Base-by-base conservation (phyloP, 2,888 invertebrate genomes). In the Andrena fulva region DNA sequence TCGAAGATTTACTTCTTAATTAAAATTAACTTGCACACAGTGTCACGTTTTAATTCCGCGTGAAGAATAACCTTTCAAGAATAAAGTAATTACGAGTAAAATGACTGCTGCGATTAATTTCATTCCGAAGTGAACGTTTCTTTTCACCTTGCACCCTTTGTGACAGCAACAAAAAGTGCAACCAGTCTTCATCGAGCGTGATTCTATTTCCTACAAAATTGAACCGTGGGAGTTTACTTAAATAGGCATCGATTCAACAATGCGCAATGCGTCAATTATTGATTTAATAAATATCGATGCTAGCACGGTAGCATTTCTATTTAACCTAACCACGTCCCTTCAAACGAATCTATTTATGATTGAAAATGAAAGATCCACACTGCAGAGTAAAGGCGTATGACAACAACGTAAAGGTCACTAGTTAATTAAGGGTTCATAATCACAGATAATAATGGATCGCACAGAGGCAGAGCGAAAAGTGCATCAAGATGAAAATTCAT, bases 281-380 rank as follows among this genome's bases (percentile, higher is more conserved):
- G 62, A 62, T 62, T 35, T 62, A 62, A 35, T 62, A 24, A 54
- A 33, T 54, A 68, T 54, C 24, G 33, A 68, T 68, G 33, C n/a
- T 20, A 50, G 31, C 5, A 33, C 7, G 16, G 12, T 7, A 54
- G 16, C 20, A 12, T 16, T 56, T 27, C 2, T 56, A 56, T 56
- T 56, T 24, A 56, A 16, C 42, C 16, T 42, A 16, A 42, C 42
- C 12, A 16, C 42, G 16, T 16, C 16, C 16, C 16, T 42, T 0
- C 42, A 42, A 42, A 42, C 16, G 42, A 42, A 16, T 42, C 16
- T 42, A 42, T 42, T 42, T 42, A 16, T 42, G 16, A 42, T 42
- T 4, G 42, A 42, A 42, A 42, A 42, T 42, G 16, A 42, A 42
- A 42, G 42, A 16, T 42, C 42, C 42, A 42, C 5, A 16, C 12